Conservation (phyloP, 2,888 invertebrate species). For the Trichogramma dendrolimi region DNA sequence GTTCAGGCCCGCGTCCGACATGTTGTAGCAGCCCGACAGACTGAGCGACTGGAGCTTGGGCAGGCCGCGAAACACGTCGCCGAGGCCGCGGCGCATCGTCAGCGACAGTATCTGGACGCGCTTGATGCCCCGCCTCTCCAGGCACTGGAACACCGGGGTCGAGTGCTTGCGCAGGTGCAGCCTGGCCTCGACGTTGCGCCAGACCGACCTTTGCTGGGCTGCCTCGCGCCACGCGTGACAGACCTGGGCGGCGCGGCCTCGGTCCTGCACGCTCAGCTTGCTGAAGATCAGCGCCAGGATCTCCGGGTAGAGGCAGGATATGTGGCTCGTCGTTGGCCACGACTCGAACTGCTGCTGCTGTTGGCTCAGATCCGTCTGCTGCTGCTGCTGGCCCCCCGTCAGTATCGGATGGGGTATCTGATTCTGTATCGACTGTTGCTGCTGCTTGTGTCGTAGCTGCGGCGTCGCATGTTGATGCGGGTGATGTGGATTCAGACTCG, state of each 20-base stretch:
- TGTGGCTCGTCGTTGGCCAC: slow-evolving; percentile 60
- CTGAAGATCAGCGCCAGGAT: slow-evolving; percentile 88
- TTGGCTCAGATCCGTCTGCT: slow-evolving; percentile 16
- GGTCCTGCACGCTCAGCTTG: slow-evolving; percentile 80
- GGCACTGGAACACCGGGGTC: slow-evolving; percentile 77
- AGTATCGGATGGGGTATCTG: neutral
- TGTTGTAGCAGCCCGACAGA: slow-evolving; percentile 89
- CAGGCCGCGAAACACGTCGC: slow-evolving; percentile 81
- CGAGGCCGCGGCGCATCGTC: slow-evolving; percentile 63
- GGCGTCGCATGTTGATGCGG: slow-evolving; percentile 1
- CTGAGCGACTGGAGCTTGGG: slow-evolving; percentile 84
- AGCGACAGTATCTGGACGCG: slow-evolving; percentile 85
- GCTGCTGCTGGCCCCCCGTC: neutral
- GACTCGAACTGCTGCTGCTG: slow-evolving; percentile 29
- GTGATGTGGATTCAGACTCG: slow-evolving; percentile 16
- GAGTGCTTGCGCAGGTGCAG: slow-evolving; percentile 80
- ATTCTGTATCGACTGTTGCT: slow-evolving; percentile 18
- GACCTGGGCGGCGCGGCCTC: slow-evolving; percentile 87
- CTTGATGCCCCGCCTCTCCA: slow-evolving; percentile 83
- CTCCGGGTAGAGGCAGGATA: slow-evolving; percentile 87
- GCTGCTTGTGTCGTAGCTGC: slow-evolving; percentile 10
- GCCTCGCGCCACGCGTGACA: slow-evolving; percentile 88
- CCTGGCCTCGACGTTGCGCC: slow-evolving; percentile 90
- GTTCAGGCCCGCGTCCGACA: slow-evolving; percentile 79
- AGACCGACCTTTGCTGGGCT: slow-evolving; percentile 86